Base-by-base conservation (phyloP, 2,797 vertebrate genomes). In the Danio tinwini region DNA sequence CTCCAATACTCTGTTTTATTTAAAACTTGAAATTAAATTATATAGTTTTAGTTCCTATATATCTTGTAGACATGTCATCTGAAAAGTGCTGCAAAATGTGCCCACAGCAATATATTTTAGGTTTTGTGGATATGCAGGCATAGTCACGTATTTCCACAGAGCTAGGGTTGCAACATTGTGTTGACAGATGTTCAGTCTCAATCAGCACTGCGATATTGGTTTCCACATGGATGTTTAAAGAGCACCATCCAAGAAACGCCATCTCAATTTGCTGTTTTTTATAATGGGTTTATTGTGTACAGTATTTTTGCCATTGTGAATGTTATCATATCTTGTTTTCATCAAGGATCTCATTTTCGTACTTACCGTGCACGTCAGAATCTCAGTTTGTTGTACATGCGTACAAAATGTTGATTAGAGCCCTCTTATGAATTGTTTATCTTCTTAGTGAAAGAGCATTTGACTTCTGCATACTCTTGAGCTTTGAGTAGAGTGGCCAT, bases 401-500 rank as follows among this genome's bases (percentile, higher is more conserved):
- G 56, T 14, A 12, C 7, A 10, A 14, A 44, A 58, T 70, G 14
- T 17, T 39, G 47, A 29, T 21, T 21, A 29, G 17, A 44, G 13
- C 55, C 40, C 19, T 45, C 42, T 59, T 45, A 6, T 44, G 44
- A 44, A 3, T 58, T 72, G 17, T 45, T 72, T 59, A 59, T 73
- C 55, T 16, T 59, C 42, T 29, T 19, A 73, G 6, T 16, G 40
- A 72, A 21, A 44, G 42, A 47, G 40, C 42, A 29, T n/a, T 47
- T 47, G 55, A 73, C 13, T 59, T 73, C 10, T 21, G 42, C 13
- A 11, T 59, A 29, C 6, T 29, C 70, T 44, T 45, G 53, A 21
- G 19, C 17, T 56, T 73, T 29, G 70, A 56, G 69, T 16, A 56
- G 69, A 21, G 52, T 44, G 52, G 52, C 17, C 17, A 71, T 56